Evolutionary conservation across 2,888 invertebrate genomes (phyloP), one percentile per base, ranked within the genome.

Genomic region (Palloptera scutellata): DNA sequence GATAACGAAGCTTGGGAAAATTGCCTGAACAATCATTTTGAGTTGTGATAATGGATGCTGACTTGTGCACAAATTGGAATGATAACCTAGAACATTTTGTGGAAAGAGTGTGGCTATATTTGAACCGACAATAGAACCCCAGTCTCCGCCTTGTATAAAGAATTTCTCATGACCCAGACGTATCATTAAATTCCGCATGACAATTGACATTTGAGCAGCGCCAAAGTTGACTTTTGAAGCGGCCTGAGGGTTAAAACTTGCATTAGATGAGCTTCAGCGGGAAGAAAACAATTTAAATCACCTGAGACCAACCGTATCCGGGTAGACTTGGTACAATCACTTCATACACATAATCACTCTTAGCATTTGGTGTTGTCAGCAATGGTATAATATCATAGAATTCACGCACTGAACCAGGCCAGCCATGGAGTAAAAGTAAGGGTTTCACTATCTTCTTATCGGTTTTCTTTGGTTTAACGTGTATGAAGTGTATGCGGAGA

Each of bases 371-470:
- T 0, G 85, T 86, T 0, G 87, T 90, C 45, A 93, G 80, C 66
- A 89, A 76, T 0, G 93, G 92, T 64, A 93, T 89, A 17, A 92
- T 82, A 64, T 91, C 91, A 78, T 92, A 91, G 82, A 94, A 95
- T 82, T 95, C 94, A 5, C 91, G 87, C 1, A 95, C 83, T 0
- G 92, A 92, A 1, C 94, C 93, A 0, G 95, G 96, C 95, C 95
- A 95, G 19, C 95, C 94, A 74, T 95, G 95, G 15, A 92, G 80
- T 57, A 96, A 66, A 4, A 95, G 81, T 11, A 96, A 72, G 0
- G 95, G 93, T 1, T 91, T 73, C 1, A 89, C 86, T 73, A 85
- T 85, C 45, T 86, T 79, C 70, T 85, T 81, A 69, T 70, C 82
- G 55, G 64, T 77, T 68, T 89, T 90, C 0, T 88, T 88, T 13